Evolutionary conservation across 2,888 invertebrate genomes (phyloP), one percentile per base, ranked within the genome.

Genomic region (Biston betularia): DNA sequence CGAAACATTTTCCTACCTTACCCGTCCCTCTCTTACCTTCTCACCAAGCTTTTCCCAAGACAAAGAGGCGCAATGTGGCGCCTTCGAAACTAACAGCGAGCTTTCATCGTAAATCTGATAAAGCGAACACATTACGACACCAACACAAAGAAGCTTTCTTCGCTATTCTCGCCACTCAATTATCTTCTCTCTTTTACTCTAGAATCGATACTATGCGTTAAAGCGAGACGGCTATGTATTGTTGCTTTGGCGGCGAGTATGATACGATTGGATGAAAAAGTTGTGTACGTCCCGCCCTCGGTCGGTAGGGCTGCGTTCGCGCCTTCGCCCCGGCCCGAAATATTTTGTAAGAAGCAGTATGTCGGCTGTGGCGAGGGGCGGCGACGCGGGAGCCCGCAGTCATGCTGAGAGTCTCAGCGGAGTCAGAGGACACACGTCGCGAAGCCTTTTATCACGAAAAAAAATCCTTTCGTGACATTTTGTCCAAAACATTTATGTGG

Each of bases 51-150:
- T 33, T 64, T 45, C 35, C 73, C 54, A 62, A 68, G 85, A 91
- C 73, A 80, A 84, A 79, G 85, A 85, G 74, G 75, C 67, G 67
- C 72, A 78, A 88, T 74, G 77, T 79, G 84, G 88, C 89, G 88
- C 90, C 91, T 89, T 89, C 87, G 80, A 85, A 89, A 85, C 88
- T 89, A 89, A 90, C 90, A 86, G 87, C 83, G 87, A 92, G 91
- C 93, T 93, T 93, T 92, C 92, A 91, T 90, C 90, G 89, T 92
- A 91, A 92, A 92, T 92, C 93, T 92, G 92, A 91, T 92, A 93
- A 92, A 91, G 85, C 85, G 88, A 89, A 88, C 90, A 88, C 89
- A 90, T 93, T 92, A 92, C 88, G 85, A 85, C 88, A 89, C 90
- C 78, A 89, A 89, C 86, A 89, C 92, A 88, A 88, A 89, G 89